Evolutionary conservation across 1,140 invertebrate species (phyloP).

Genomic region (Drosophila mauritiana): DNA sequence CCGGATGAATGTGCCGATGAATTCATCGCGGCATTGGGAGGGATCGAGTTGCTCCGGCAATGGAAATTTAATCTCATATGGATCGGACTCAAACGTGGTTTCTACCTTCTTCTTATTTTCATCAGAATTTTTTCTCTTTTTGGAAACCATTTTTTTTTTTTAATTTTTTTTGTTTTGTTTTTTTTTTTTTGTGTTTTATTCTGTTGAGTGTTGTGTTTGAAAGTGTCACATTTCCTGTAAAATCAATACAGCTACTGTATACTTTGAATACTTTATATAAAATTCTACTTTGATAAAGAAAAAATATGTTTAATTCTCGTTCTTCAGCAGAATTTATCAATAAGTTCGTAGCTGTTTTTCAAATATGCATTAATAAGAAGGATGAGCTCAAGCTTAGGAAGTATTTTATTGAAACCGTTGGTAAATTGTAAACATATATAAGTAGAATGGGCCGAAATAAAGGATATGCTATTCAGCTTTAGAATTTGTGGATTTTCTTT

Average conservation of each 20-base stretch:
- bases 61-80: constrained; percentile 19
- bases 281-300: not conserved
- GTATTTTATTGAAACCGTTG: not conserved
- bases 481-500: not conserved
- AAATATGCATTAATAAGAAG: no score
- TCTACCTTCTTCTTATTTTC: not conserved
- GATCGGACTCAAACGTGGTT: not conserved
- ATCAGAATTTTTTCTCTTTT: not conserved
- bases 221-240: no score
- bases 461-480: not conserved
- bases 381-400: not conserved
- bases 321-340: not conserved
- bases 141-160: not conserved
- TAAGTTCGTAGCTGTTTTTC: no score
- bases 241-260: not conserved
- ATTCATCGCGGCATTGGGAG: constrained; percentile 53
- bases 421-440: constrained; percentile 2
- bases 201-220: not conserved
- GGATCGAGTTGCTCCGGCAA: constrained; percentile 40
- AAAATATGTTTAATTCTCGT: no score
- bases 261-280: not conserved
- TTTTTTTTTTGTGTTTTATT: not conserved
- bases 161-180: not conserved
- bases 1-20: not conserved
- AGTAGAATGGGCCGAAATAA: not conserved